Percentiles rank a stretch among this genome's conserved stretches.
phyloP scores from a whole-genome alignment of 2,888 invertebrate species.

The Harpalus rufipes region DNA sequence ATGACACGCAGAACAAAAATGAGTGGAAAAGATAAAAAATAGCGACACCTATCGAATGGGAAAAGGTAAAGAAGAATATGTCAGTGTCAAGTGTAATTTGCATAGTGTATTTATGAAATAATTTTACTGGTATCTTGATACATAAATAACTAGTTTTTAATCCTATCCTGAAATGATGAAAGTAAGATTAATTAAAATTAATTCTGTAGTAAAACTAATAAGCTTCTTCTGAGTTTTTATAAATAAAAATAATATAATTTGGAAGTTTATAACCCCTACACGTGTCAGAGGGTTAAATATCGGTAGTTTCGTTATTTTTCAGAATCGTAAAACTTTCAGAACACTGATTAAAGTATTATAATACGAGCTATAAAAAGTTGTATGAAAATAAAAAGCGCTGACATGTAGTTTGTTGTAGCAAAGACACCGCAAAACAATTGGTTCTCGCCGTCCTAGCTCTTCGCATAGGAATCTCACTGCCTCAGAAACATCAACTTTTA shows the following conservation, averaged over 20 bases:
- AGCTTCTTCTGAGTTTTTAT: not conserved
- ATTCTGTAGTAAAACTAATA: no score
- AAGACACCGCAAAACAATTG: slow-evolving; percentile 59
- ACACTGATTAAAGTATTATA: slow-evolving; percentile 41
- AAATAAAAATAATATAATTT: slow-evolving; percentile 2
- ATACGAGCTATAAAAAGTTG: slow-evolving; percentile 34
- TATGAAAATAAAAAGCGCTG: slow-evolving; percentile 51
- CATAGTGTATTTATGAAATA: no score
- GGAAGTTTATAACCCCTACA: slow-evolving; percentile 17
- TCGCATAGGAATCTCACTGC: slow-evolving; percentile 45
- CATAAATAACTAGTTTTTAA: no score
- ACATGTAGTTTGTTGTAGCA: slow-evolving; percentile 33
- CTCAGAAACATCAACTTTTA: slow-evolving; percentile 62
- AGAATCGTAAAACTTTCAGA: slow-evolving; percentile 37
- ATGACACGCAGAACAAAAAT: no score
- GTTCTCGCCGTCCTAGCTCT: slow-evolving; percentile 28
- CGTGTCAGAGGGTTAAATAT: not conserved
- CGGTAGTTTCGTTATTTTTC: slow-evolving; percentile 10
- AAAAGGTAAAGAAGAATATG: no score
- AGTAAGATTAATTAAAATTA: no score
- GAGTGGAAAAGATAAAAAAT: no score
- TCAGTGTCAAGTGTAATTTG: no score
- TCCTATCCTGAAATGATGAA: no score
- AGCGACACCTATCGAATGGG: no score
- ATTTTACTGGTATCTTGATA: no score